Conservation (phyloP, 2,113 vertebrate genomes). For the Lagenorhynchus albirostris region DNA sequence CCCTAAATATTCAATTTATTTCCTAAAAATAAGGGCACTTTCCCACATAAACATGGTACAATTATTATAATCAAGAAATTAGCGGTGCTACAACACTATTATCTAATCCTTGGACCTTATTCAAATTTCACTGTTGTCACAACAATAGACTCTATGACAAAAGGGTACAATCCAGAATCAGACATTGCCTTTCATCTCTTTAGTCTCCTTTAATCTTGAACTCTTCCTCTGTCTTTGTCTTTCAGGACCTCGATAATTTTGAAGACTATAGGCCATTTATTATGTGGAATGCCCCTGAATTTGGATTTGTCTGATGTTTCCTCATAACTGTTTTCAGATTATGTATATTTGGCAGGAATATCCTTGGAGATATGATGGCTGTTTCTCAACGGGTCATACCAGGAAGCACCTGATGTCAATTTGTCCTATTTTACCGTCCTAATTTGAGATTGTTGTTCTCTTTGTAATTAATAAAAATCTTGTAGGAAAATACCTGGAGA, state of each 20-base stretch:
- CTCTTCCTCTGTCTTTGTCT: not conserved
- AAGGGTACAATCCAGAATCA: not conserved
- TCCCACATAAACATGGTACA: not conserved
- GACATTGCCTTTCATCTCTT: not conserved
- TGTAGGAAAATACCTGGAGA: not conserved
- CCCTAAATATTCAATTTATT: not conserved
- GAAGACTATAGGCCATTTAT: not conserved
- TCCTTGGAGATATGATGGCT: not conserved
- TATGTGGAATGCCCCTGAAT: not conserved
- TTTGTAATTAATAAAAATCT: conserved; percentile 14
- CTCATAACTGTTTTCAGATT: not conserved
- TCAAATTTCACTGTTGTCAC: not conserved
- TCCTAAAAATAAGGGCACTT: not conserved
- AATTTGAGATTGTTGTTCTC: not conserved
- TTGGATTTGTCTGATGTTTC: not conserved
- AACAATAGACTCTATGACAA: not conserved
- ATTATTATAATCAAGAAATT: not conserved
- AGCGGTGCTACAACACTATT: not conserved
- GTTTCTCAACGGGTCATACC: not conserved
- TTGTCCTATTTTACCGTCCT: not conserved
- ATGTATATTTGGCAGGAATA: not conserved
- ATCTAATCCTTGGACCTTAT: not conserved
- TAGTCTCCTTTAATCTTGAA: not conserved
- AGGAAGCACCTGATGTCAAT: not conserved
- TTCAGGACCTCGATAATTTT: not conserved